Evolutionary conservation across 2,797 vertebrate genomes (phyloP).

Genomic region (Enteromius anoplus): DNA sequence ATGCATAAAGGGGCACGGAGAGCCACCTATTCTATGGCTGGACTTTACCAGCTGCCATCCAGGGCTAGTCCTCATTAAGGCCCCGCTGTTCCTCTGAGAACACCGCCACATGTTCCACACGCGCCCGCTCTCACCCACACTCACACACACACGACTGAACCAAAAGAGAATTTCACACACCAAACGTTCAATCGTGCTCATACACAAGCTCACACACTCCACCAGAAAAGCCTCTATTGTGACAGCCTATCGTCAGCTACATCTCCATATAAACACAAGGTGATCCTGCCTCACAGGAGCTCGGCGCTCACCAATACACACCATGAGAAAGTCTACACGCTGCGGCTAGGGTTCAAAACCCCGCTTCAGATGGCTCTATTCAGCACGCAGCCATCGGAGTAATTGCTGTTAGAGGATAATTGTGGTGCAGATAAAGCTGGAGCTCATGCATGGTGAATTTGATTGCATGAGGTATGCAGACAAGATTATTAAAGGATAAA

Average conservation of each 20-base stretch:
- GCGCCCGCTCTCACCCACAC: conserved; percentile 68
- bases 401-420: conserved; percentile 49
- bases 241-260: conserved; percentile 15
- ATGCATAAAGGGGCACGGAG: conserved; percentile 87
- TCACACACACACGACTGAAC: conserved; percentile 47
- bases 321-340: conserved; percentile 67
- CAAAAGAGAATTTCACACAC: conserved; percentile 57
- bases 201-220: conserved; percentile 63
- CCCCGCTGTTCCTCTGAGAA: conserved; percentile 98
- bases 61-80: conserved; percentile 95
- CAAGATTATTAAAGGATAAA: conserved; percentile 41
- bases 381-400: conserved; percentile 46
- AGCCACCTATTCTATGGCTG: conserved; percentile 90
- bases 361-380: conserved; percentile 47
- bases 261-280: conserved; percentile 59
- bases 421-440: conserved; percentile 50
- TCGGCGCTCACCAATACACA: not conserved
- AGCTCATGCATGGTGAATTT: conserved; percentile 27
- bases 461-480: conserved; percentile 47
- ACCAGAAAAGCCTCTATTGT: conserved; percentile 71
- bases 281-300: conserved; percentile 42
- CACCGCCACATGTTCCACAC: conserved; percentile 95
- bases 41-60: conserved; percentile 99
- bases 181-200: conserved; percentile 55
- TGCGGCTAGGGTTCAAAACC: conserved; percentile 23